Percentiles rank a stretch among this genome's conserved stretches.
Evolutionary conservation across 2,113 vertebrate genomes (phyloP).

Genomic region (cattle (Bos taurus)): ARS-UCD2.0 NC_037344.1:8374501-8375000

Average conservation of each 20-base stretch:
- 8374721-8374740: no score
- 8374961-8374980: not conserved
- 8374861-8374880: not conserved
- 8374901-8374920: constrained; percentile 31
- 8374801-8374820: no score
- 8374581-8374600: constrained; percentile 1
- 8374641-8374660: no score
- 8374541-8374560: constrained; percentile 16
- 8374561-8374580: constrained; percentile 24
- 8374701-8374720: no score
- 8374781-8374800: no score
- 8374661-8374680: no score
- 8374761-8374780: no score
- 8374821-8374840: no score
- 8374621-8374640: no score
- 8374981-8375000: not conserved
- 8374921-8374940: not conserved
- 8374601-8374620: not conserved
- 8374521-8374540: not conserved
- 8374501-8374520: not conserved
- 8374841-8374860: no score
- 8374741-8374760: no score
- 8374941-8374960: constrained; percentile 31
- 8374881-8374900: not conserved
- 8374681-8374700: no score